Evolutionary conservation across 2,888 invertebrate genomes (phyloP).

Genomic region (Alentia gelatinosa): DNA sequence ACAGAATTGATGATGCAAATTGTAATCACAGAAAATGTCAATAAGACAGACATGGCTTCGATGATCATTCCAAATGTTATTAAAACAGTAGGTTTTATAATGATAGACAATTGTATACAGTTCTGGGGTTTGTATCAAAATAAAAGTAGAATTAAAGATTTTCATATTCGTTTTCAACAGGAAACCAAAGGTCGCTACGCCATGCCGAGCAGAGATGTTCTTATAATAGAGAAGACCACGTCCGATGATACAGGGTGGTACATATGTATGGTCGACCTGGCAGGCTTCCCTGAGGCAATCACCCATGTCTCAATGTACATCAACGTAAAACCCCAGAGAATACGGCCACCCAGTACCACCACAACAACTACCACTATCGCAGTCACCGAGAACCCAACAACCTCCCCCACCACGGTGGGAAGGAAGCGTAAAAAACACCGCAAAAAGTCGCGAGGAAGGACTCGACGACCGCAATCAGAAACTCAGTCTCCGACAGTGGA

Average conservation of each 20-base stretch:
- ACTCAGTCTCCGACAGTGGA: not conserved
- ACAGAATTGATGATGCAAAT: too few relatives aligned
- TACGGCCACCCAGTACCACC: too few relatives aligned
- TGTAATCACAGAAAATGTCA: not conserved
- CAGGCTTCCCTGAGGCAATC: not conserved
- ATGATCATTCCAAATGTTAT: too few relatives aligned
- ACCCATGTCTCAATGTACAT: not conserved
- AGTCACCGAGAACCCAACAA: not conserved
- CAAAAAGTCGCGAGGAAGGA: not conserved
- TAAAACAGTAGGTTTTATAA: not conserved
- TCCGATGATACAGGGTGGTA: not conserved
- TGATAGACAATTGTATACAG: not conserved
- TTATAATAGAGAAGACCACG: not conserved
- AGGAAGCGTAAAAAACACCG: not conserved
- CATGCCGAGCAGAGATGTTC: not conserved
- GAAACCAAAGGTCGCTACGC: not conserved
- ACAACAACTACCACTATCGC: not conserved
- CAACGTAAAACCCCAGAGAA: not conserved
- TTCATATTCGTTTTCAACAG: not conserved
- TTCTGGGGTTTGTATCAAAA: not conserved
- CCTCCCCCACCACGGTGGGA: not conserved
- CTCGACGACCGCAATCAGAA: not conserved
- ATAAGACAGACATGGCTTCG: not conserved
- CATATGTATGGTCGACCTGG: not conserved
- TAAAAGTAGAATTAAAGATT: not conserved